Percentiles rank a stretch among this genome's conserved stretches.
Conservation (phyloP, 2,113 vertebrate species). For the Serilophus lunatus region DNA sequence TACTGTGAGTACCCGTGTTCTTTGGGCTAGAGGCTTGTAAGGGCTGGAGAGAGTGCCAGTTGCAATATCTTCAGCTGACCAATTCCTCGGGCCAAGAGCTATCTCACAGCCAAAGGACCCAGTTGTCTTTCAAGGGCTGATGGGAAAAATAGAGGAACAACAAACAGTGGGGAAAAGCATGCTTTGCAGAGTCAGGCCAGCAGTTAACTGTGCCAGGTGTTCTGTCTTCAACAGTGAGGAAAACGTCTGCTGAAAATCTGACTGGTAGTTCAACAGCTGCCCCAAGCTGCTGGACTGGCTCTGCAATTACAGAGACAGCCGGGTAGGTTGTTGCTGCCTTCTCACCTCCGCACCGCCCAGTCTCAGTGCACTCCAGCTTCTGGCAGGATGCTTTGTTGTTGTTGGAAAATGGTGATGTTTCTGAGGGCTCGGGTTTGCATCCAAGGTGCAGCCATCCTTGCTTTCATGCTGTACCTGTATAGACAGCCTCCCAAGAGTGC, state of each 20-base stretch:
- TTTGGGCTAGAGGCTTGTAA: neutral
- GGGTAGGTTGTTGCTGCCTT: neutral
- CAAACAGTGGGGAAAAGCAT: neutral
- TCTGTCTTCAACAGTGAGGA: neutral
- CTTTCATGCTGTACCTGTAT: neutral
- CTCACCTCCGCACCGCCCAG: neutral
- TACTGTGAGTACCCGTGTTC: rapidly evolving
- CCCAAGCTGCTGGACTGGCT: neutral
- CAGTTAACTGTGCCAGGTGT: neutral
- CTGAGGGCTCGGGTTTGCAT: neutral
- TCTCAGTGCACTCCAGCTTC: neutral
- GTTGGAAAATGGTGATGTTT: neutral
- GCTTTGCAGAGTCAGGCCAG: neutral
- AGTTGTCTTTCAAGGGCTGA: neutral
- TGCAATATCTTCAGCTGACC: neutral
- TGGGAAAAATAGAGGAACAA: neutral
- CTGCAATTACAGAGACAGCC: neutral
- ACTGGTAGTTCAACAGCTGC: neutral
- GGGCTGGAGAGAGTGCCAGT: neutral
- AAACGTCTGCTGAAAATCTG: neutral
- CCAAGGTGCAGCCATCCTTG: neutral
- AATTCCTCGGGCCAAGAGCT: neutral
- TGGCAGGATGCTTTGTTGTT: neutral
- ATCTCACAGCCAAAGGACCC: neutral
- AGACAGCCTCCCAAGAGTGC: neutral